These are phyloP conservation scores for Protomyctophum bolini DNA, from an alignment of 2,113 vertebrate species.

Conservation along the genomic window DNA sequence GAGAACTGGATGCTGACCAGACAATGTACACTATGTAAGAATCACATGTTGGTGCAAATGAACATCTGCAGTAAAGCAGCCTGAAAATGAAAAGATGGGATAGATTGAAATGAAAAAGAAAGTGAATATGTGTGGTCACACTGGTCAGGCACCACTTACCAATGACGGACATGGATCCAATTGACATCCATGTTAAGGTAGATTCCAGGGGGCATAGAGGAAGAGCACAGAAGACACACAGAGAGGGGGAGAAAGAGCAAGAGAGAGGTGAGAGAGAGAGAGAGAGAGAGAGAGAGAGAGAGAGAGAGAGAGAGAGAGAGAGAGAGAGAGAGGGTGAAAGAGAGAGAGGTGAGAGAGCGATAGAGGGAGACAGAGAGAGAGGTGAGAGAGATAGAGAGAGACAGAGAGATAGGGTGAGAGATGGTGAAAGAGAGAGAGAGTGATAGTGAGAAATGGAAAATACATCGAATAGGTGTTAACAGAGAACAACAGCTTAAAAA, in stretches of 20 bases:
- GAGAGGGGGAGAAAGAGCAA: conserved; percentile 10
- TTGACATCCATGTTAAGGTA: conserved; percentile 71
- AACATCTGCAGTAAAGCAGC: not conserved
- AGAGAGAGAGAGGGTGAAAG: too few species aligned
- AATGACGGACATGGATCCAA: conserved; percentile 45
- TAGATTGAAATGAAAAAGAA: not conserved
- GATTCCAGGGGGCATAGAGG: conserved; percentile 72
- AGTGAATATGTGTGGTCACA: conserved; percentile 3
- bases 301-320: not conserved
- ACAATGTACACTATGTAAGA: not conserved
- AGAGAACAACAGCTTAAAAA: too few species aligned
- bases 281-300: conserved; percentile 28
- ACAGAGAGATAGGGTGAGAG: not conserved
- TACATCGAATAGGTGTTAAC: not conserved
- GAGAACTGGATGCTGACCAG: not conserved
- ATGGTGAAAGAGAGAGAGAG: not conserved
- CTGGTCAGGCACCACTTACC: conserved; percentile 61
- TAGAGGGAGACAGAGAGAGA: conserved; percentile 46
- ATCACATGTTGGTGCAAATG: conserved; percentile 2
- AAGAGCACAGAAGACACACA: conserved; percentile 12
- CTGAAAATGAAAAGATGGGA: not conserved
- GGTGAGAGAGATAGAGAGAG: not conserved
- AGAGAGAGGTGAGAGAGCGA: not conserved
- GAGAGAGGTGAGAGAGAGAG: conserved; percentile 49
- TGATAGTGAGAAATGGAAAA: not conserved